These are phyloP conservation scores for Lutjanus campechanus DNA, from an alignment of 2,797 vertebrate genomes.

Conservation along the genomic window DNA sequence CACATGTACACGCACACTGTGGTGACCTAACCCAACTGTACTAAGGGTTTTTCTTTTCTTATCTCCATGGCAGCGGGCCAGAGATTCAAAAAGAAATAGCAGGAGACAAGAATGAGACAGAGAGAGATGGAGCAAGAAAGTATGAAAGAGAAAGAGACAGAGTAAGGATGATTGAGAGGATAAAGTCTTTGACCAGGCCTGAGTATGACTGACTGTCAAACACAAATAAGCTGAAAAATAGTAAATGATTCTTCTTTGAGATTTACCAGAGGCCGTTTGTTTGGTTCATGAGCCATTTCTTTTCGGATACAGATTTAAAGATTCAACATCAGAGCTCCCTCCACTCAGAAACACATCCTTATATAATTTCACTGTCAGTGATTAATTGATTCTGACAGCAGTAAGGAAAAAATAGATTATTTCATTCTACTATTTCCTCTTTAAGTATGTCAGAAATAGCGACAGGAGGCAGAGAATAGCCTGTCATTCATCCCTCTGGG, in stretches of 20 bases:
- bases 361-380: slow-evolving; percentile 60
- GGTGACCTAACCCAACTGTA: slow-evolving; percentile 31
- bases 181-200: slow-evolving; percentile 32
- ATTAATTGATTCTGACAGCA: slow-evolving; percentile 77
- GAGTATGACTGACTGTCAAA: slow-evolving; percentile 26
- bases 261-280: slow-evolving; percentile 20
- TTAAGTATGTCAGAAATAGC: slow-evolving; percentile 78
- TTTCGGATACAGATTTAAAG: slow-evolving; percentile 54
- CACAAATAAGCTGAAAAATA: slow-evolving; percentile 30
- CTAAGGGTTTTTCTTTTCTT: slow-evolving; percentile 32
- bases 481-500: slow-evolving; percentile 74
- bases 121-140: slow-evolving; percentile 14
- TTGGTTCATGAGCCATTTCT: slow-evolving; percentile 26
- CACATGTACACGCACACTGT: slow-evolving; percentile 3
- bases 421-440: slow-evolving; percentile 69
- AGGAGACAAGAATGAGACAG: slow-evolving; percentile 31
- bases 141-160: slow-evolving; percentile 36
- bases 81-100: slow-evolving; percentile 21
- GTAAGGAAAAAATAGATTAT: slow-evolving; percentile 65
- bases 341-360: slow-evolving; percentile 42
- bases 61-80: slow-evolving; percentile 46
- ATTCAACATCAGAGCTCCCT: slow-evolving; percentile 48
- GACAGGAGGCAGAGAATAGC: slow-evolving; percentile 78
- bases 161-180: slow-evolving; percentile 42
- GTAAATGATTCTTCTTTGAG: slow-evolving; percentile 34